Evolutionary conservation across 2,888 invertebrate species (phyloP), one percentile per base, ranked within the genome.

Genomic region (Drosophila tripunctata): DNA sequence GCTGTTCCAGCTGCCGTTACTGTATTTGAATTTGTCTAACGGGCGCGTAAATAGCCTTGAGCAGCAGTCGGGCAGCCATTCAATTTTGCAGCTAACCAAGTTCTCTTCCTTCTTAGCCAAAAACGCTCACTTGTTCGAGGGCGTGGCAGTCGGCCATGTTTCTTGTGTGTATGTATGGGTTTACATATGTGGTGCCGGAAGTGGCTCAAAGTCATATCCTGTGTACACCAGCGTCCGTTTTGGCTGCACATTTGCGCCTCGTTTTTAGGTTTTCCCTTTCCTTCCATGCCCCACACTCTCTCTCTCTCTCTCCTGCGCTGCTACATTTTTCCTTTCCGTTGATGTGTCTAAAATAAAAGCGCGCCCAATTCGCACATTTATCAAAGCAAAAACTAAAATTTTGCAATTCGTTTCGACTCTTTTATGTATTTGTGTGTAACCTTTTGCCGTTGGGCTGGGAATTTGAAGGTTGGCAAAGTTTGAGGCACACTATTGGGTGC

Each of bases 141-240:
- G 75, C 64, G 69, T 68, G 69, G 58, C 75, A 31, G 15, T 15
- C n/a, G 41, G 55, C 57, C 67, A 74, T 73, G 52, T 62, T 73
- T 67, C 55, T 71, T 41, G 24, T 12, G 50, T 27, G 33, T 54
- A 40, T 12, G 24, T 38, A 33, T 45, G 36, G 54, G 36, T 41
- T 21, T 66, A 40, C 50, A 17, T 64, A 15, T 67, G 43, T 60
- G 54, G n/a, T 35, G 48, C 64, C 83, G 79, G 83, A 82, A 75
- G 79, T 82, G 76, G 83, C 79, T 75, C 82, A 77, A 74, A 84
- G 84, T 80, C 85, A 84, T 80, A 84, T 80, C 80, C 80, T 84
- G 79, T 76, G 64, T 71, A 66, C 27, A 45, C 57, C 68, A 77
- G 58, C 67, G 78, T 75, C 61, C 70, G 78, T 51, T 75, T 73